phyloP scores from a whole-genome alignment of 92 coral and sea anemone genomes.

The Phenganax stokvisi region DNA sequence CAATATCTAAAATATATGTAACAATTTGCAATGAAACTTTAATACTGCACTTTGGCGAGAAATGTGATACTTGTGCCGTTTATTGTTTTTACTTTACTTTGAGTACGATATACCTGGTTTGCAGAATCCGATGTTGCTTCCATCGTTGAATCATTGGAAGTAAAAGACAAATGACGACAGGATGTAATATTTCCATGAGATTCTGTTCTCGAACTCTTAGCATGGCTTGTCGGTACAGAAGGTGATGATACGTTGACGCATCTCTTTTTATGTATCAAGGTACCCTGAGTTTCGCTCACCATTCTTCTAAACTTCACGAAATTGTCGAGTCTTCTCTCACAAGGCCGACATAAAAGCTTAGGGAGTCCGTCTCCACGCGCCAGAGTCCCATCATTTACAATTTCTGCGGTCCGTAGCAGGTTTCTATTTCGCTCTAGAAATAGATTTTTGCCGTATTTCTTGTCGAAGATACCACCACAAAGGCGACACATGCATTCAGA shows the following conservation, averaged over 20 bases:
- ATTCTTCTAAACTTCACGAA: neutral
- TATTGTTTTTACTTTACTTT: too few species aligned
- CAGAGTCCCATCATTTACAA: slow-evolving; percentile 29
- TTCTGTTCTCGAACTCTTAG: too few species aligned
- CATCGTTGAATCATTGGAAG: too few species aligned
- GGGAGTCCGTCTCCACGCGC: slow-evolving; percentile 18
- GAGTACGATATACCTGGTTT: too few species aligned
- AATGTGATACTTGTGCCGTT: too few species aligned
- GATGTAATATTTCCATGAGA: too few species aligned
- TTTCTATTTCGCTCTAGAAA: neutral
- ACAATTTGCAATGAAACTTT: neutral
- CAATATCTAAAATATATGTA: too few species aligned
- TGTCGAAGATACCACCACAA: slow-evolving; percentile 33
- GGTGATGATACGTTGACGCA: too few species aligned
- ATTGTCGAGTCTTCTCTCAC: slow-evolving; percentile 39
- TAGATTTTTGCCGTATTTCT: slow-evolving; percentile 5
- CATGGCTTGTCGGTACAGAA: too few species aligned
- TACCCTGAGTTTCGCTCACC: neutral
- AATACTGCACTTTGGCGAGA: neutral
- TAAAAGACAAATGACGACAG: too few species aligned
- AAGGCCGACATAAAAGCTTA: slow-evolving; percentile 40
- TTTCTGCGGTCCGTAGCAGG: slow-evolving; percentile 17
- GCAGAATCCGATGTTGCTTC: too few species aligned
- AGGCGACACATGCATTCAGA: slow-evolving; percentile 37
- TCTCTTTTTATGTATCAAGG: too few species aligned